Conservation (phyloP, 2,888 invertebrate genomes). For the Agonum fuliginosum region DNA sequence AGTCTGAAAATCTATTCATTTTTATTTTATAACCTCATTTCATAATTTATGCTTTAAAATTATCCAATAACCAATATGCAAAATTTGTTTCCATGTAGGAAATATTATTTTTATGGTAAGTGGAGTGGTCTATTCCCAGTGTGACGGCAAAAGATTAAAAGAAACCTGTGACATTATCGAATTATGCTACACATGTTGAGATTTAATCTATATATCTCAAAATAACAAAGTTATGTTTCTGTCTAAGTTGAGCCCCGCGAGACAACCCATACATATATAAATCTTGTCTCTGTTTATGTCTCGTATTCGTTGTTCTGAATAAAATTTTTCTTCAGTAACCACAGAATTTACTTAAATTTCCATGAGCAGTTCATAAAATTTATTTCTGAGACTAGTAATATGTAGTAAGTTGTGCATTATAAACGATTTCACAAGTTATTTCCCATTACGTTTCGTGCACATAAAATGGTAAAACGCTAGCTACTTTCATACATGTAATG, state of each 20-base stretch:
- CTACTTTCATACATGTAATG: slow-evolving; percentile 30
- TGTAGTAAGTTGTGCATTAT: slow-evolving; percentile 22
- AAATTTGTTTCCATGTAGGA: not conserved
- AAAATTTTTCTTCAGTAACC: slow-evolving; percentile 25
- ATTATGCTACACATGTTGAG: slow-evolving; percentile 39
- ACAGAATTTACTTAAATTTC: slow-evolving; percentile 10
- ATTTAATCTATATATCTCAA: slow-evolving; percentile 43
- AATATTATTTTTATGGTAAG: not conserved
- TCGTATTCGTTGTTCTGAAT: not conserved
- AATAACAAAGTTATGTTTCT: slow-evolving; percentile 38
- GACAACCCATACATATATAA: slow-evolving; percentile 3
- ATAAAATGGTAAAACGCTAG: slow-evolving; percentile 8
- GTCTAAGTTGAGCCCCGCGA: slow-evolving; percentile 11
- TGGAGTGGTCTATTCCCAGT: not conserved
- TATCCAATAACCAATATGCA: not conserved
- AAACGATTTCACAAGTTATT: slow-evolving; percentile 36
- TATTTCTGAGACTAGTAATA: slow-evolving; percentile 25
- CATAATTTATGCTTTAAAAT: too few relatives aligned
- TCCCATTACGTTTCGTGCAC: slow-evolving; percentile 32
- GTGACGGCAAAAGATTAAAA: not conserved
- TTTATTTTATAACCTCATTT: too few relatives aligned
- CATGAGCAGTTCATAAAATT: slow-evolving; percentile 29
- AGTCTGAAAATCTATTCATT: too few relatives aligned
- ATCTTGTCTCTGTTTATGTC: slow-evolving; percentile 7
- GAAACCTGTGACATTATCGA: slow-evolving; percentile 32